Percentiles rank a stretch among this genome's conserved stretches.
Conservation (phyloP, 2,797 vertebrate species). For the Leptodactylus fallax region DNA sequence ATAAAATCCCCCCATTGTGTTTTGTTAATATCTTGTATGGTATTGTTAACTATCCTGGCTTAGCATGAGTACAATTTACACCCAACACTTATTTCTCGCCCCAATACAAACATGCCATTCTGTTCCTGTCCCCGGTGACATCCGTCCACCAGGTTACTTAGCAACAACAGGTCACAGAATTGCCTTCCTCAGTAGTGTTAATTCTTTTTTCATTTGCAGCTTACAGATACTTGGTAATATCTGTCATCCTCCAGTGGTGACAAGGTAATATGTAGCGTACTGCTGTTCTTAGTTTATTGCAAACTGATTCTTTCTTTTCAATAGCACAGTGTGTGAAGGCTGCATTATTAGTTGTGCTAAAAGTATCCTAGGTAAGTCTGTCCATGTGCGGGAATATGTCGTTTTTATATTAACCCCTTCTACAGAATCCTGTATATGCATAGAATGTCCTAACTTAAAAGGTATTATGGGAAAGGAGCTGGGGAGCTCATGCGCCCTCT, state of each 20-base stretch:
- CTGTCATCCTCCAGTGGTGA: constrained; percentile 26
- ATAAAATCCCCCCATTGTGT: background rate
- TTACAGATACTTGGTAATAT: constrained; percentile 44
- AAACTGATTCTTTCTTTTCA: background rate
- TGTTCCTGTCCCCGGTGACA: constrained; percentile 27
- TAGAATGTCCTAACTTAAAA: no score
- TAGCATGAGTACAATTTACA: constrained; percentile 28
- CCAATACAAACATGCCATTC: constrained; percentile 32
- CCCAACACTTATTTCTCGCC: constrained; percentile 23
- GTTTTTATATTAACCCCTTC: background rate
- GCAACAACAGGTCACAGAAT: constrained; percentile 47
- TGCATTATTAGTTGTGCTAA: background rate
- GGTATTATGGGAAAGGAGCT: no score
- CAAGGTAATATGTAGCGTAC: constrained; percentile 28
- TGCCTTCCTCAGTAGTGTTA: constrained; percentile 33
- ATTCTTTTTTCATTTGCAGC: constrained; percentile 48
- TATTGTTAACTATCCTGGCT: constrained; percentile 2
- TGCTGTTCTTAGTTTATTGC: constrained; percentile 21
- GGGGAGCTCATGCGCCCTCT: no score
- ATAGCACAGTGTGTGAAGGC: background rate
- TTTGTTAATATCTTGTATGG: background rate
- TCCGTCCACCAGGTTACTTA: constrained; percentile 25
- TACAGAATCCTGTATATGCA: no score
- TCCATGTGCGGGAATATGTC: background rate
- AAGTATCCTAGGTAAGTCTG: background rate